Percentiles rank a stretch among this genome's conserved stretches.
phyloP scores from a whole-genome alignment of 2,888 invertebrate species.

The Drosophila macrothrix region DNA sequence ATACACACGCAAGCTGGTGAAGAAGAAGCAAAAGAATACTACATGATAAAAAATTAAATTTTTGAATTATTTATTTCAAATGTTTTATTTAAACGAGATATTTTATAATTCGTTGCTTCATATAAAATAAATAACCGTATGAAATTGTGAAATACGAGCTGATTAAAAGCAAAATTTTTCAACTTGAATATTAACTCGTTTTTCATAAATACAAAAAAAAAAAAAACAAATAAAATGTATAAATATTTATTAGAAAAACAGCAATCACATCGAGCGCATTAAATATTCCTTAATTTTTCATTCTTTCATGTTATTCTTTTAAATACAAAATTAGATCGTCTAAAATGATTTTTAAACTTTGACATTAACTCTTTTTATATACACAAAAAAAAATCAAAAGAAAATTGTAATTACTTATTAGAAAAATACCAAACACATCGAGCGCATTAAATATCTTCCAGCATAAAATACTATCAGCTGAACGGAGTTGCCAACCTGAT shows the following conservation, averaged over 20 bases:
- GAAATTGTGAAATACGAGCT: not conserved
- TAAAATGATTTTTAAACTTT: not conserved
- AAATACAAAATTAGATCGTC: not conserved
- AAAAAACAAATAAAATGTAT: not conserved
- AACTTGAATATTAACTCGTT: not conserved
- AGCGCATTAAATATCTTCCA: not conserved
- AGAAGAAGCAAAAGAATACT: not conserved
- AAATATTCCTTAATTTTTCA: not conserved
- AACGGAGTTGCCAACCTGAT: conserved; percentile 29
- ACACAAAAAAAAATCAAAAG: not conserved
- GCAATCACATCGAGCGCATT: not conserved
- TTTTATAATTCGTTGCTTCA: not conserved
- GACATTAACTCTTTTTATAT: not conserved
- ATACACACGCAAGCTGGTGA: not conserved
- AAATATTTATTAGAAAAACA: not conserved
- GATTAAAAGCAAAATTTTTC: not conserved
- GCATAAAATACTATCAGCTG: not conserved
- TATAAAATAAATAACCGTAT: not conserved
- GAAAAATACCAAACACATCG: not conserved
- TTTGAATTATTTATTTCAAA: not conserved
- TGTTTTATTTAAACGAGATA: too few relatives aligned
- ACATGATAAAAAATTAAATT: not conserved
- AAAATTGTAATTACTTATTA: not conserved
- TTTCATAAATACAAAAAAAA: not conserved
- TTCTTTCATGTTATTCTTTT: not conserved